Percentiles rank a stretch among this genome's conserved stretches.
Conservation (phyloP, 2,888 invertebrate species). For the Catocala sponsa region DNA sequence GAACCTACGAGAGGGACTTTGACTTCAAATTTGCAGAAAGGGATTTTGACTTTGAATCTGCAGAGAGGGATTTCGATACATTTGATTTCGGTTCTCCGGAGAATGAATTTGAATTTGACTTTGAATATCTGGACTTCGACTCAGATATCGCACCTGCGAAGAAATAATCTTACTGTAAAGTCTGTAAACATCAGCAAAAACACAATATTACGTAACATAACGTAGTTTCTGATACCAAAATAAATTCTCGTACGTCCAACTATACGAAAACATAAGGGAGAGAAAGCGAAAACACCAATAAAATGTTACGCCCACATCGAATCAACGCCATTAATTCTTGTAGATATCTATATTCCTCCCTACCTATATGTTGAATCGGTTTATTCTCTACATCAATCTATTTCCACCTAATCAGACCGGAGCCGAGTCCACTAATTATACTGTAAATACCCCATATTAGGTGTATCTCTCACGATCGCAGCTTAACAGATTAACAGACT, state of each 20-base stretch:
- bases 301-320: constrained; percentile 34
- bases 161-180: no score
- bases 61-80: no score
- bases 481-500: constrained; percentile 49
- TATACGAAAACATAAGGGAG: constrained; percentile 33
- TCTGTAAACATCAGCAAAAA: neutral
- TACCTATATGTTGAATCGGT: constrained; percentile 35
- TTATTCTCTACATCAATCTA: constrained; percentile 50
- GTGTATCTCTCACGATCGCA: constrained; percentile 44
- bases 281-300: constrained; percentile 43
- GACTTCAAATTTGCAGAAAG: no score
- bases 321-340: constrained; percentile 45
- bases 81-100: no score
- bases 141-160: no score
- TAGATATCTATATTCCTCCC: constrained; percentile 39
- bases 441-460: constrained; percentile 47
- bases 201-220: constrained; percentile 17
- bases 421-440: constrained; percentile 49
- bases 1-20: no score
- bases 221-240: constrained; percentile 33
- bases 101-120: no score
- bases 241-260: constrained; percentile 26
- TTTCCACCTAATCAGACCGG: constrained; percentile 48
- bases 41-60: no score
- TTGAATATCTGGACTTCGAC: no score